phyloP scores from a whole-genome alignment of 2,113 vertebrate genomes.

The Bettongia penicillata region DNA sequence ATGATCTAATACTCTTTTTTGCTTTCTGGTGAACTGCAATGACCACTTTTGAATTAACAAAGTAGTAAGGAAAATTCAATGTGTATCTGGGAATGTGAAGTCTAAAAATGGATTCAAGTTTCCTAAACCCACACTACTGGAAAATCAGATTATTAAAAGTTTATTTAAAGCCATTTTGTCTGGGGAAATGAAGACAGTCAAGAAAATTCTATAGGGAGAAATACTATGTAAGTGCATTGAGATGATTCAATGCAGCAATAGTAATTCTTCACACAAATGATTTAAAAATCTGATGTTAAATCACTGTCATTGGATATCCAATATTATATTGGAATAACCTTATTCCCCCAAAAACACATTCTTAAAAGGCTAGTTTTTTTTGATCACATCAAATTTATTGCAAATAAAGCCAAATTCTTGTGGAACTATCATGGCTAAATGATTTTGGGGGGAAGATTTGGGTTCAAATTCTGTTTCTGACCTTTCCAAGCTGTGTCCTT shows the following conservation, averaged over 20 bases:
- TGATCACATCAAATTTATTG: neutral
- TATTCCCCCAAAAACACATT: neutral
- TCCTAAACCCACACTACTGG: neutral
- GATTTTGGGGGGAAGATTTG: neutral
- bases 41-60: conserved; percentile 38
- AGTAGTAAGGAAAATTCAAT: conserved; percentile 2
- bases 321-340: neutral
- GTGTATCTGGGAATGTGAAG: conserved; percentile 5
- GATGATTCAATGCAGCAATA: conserved; percentile 11
- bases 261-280: neutral
- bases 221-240: conserved; percentile 11
- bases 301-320: too few relatives aligned
- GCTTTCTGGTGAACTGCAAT: conserved; percentile 32
- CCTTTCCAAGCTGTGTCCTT: neutral
- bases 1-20: conserved; percentile 4
- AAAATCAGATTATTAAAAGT: neutral
- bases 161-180: conserved; percentile 19
- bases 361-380: neutral
- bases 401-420: neutral
- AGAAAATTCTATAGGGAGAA: conserved; percentile 47
- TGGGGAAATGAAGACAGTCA: conserved; percentile 43
- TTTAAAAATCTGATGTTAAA: neutral
- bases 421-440: neutral
- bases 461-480: neutral
- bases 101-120: conserved; percentile 32